Percentiles rank a stretch among this genome's conserved stretches.
These are phyloP conservation scores for Luscinia megarhynchos DNA, from an alignment of 2,797 vertebrate species.

Conservation along the genomic window DNA sequence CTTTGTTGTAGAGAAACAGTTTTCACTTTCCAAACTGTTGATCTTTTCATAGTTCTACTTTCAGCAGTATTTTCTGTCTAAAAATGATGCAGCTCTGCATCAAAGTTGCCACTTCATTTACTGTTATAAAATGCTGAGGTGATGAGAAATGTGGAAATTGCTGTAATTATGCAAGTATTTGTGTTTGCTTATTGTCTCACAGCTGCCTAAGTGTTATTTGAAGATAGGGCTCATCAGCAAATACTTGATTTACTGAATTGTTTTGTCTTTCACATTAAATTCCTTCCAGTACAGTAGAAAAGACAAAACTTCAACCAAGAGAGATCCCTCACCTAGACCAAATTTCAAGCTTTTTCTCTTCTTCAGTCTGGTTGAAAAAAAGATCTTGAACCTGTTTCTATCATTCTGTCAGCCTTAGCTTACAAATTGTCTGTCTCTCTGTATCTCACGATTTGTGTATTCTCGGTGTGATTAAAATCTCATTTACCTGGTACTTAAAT, in stretches of 20 bases:
- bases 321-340: neutral
- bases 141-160: neutral
- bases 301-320: neutral
- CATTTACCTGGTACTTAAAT: neutral
- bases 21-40: conserved; percentile 4
- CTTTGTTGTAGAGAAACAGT: conserved; percentile 13
- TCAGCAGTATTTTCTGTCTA: neutral
- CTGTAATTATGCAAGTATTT: conserved; percentile 26
- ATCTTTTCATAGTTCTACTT: neutral
- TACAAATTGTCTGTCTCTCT: neutral
- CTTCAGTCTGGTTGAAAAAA: neutral
- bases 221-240: neutral
- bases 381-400: neutral
- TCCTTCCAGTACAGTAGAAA: neutral
- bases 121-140: neutral
- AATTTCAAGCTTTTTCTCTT: neutral
- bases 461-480: neutral
- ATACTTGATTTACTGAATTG: neutral
- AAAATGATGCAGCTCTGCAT: neutral
- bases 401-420: neutral
- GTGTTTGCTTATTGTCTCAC: conserved; percentile 14
- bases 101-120: neutral
- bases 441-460: neutral
- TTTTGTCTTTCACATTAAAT: neutral
- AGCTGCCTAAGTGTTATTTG: conserved; percentile 26